Evolutionary conservation across 2,888 invertebrate species (phyloP).

Genomic region (Drosophila diplacantha): DNA sequence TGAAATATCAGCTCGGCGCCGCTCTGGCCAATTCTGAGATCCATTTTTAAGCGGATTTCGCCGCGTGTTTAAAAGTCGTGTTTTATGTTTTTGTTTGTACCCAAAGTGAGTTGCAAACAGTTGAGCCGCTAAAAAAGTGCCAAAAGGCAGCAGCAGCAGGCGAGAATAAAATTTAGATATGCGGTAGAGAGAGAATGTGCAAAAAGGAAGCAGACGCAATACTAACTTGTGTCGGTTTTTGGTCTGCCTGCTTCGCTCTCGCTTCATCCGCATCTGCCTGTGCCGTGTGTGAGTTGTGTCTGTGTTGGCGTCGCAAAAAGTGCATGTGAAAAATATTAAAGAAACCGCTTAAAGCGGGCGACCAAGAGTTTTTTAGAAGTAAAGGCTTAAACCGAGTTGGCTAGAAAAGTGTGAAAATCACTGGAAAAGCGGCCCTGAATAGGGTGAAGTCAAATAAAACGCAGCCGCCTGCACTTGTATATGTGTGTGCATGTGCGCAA

Average conservation of each 20-base stretch:
- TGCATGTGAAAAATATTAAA: constrained; percentile 25
- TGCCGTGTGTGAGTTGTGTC: constrained; percentile 17
- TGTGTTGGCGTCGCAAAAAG: constrained; percentile 32
- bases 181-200: constrained; percentile 58
- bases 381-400: not conserved
- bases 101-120: constrained; percentile 9
- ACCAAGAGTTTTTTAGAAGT: not conserved
- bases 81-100: constrained; percentile 11
- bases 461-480: constrained; percentile 19
- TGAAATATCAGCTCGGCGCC: not conserved
- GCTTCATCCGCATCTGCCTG: constrained; percentile 4
- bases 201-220: constrained; percentile 26
- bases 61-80: not conserved
- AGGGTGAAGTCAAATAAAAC: not conserved
- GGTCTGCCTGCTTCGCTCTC: not conserved
- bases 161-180: constrained; percentile 19
- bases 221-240: constrained; percentile 7
- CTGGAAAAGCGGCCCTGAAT: constrained; percentile 1
- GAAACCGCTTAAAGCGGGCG: not conserved
- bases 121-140: constrained; percentile 6
- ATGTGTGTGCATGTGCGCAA: constrained; percentile 8
- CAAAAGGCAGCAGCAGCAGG: constrained; percentile 5
- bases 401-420: constrained; percentile 7
- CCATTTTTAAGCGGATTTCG: not conserved
- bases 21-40: not conserved